phyloP scores from a whole-genome alignment of 2,113 vertebrate genomes.

The Ramphastos sulfuratus region DNA sequence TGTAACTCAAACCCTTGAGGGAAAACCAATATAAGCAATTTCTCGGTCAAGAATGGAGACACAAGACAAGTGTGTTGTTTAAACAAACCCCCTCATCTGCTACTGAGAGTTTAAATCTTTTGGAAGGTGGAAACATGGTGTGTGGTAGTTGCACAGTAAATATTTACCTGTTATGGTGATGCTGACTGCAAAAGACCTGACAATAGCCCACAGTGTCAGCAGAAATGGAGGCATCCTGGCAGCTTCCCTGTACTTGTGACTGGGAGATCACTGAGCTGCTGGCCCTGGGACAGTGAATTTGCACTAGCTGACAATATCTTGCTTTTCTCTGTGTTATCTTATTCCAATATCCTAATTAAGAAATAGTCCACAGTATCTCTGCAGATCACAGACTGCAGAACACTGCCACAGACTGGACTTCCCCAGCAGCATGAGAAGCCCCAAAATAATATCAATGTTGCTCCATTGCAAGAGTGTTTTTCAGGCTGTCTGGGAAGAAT shows the following conservation, averaged over 20 bases:
- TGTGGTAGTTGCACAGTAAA: background rate
- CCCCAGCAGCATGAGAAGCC: background rate
- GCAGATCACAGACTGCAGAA: background rate
- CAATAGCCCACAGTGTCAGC: background rate
- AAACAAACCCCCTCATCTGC: background rate
- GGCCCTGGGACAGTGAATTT: background rate
- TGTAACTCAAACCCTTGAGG: constrained; percentile 25
- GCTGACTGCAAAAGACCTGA: background rate
- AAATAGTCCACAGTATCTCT: background rate
- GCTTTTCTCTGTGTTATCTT: background rate
- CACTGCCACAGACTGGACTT: background rate
- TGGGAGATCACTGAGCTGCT: background rate
- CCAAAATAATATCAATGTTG: background rate
- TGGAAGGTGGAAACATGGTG: background rate
- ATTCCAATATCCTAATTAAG: background rate
- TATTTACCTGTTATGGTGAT: background rate
- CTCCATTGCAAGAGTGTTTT: background rate
- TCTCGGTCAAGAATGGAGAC: background rate
- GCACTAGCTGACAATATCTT: background rate
- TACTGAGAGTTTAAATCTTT: background rate
- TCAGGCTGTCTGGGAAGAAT: background rate
- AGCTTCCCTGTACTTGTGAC: background rate
- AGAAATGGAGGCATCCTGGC: background rate
- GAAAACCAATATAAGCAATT: constrained; percentile 17
- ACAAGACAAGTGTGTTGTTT: background rate